Evolutionary conservation across 2,888 invertebrate genomes (phyloP).

Genomic region (Leptinotarsa rubiginosa): DNA sequence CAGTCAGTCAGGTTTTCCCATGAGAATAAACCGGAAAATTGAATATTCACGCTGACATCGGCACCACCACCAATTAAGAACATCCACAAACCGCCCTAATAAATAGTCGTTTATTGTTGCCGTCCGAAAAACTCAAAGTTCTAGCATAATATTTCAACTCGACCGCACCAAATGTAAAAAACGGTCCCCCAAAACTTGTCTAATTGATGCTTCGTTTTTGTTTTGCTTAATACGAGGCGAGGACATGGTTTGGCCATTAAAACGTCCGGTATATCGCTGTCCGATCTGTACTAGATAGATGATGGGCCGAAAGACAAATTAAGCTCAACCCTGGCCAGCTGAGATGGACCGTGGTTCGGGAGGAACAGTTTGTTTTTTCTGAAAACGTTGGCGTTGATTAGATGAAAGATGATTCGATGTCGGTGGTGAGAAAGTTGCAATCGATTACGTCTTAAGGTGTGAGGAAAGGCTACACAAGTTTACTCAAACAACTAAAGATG

Average conservation of each 20-base stretch:
- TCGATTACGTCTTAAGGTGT: too few relatives aligned
- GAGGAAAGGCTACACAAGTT: too few relatives aligned
- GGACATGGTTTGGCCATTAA: constrained; percentile 79
- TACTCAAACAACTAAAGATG: too few relatives aligned
- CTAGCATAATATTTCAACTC: constrained; percentile 44
- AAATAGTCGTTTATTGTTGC: constrained; percentile 33
- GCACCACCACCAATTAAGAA: constrained; percentile 19
- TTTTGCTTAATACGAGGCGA: constrained; percentile 74
- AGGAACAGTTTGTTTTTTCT: constrained; percentile 14
- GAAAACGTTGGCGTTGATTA: constrained; percentile 7
- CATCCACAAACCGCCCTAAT: constrained; percentile 31
- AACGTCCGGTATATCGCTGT: constrained; percentile 74
- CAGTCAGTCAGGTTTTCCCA: constrained; percentile 3
- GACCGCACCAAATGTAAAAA: constrained; percentile 39
- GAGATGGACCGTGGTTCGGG: constrained; percentile 13
- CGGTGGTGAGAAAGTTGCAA: background rate
- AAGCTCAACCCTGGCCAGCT: constrained; percentile 54
- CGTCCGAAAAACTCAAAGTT: constrained; percentile 39
- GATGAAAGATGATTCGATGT: constrained; percentile 4
- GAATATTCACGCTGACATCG: constrained; percentile 10
- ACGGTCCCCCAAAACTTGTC: constrained; percentile 55
- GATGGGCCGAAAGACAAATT: constrained; percentile 70
- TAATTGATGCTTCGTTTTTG: constrained; percentile 79
- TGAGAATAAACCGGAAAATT: constrained; percentile 1
- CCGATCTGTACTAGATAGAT: constrained; percentile 73